Evolutionary conservation across 1,140 invertebrate genomes (phyloP).

Genomic region (Oncopodura yosiiana): DNA sequence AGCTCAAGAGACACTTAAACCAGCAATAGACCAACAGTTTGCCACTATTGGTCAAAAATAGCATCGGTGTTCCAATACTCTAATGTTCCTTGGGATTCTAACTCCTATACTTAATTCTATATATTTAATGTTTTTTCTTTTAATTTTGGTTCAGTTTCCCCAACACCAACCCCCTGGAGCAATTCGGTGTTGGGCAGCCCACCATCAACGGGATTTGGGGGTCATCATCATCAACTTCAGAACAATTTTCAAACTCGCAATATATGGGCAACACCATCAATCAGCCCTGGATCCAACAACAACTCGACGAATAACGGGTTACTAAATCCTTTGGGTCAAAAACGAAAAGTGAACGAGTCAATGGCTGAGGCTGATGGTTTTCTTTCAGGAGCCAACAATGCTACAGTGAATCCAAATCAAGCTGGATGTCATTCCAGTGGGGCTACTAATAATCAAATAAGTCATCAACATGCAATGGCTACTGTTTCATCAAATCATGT

Average conservation of each 20-base stretch:
- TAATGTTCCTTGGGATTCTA: too few species aligned
- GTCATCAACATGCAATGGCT: background rate
- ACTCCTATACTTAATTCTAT: too few species aligned
- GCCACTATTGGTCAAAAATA: too few species aligned
- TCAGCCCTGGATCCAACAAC: slow-evolving; percentile 25
- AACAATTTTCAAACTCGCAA: slow-evolving; percentile 29
- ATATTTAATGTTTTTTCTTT: background rate
- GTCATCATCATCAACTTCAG: slow-evolving; percentile 18
- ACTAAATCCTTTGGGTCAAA: slow-evolving; percentile 43
- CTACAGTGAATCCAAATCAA: background rate
- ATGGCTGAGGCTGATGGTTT: slow-evolving; percentile 24
- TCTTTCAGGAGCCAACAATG: background rate
- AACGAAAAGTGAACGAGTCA: slow-evolving; percentile 41
- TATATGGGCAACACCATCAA: slow-evolving; percentile 33
- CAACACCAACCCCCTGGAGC: slow-evolving; percentile 34
- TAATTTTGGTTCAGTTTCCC: too few species aligned
- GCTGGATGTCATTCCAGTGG: too few species aligned
- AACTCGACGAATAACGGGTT: slow-evolving; percentile 23
- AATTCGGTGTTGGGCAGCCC: slow-evolving; percentile 35
- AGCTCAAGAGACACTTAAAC: too few species aligned
- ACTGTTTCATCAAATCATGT: slow-evolving; percentile 41
- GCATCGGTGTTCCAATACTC: too few species aligned
- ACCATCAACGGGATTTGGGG: slow-evolving; percentile 31
- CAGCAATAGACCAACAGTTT: too few species aligned
- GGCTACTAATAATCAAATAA: background rate